A percentile compares a stretch with the other conserved stretches of the same genome.
Conservation (phyloP, 2,797 vertebrate genomes). For the Sarcophilus harrisii region DNA sequence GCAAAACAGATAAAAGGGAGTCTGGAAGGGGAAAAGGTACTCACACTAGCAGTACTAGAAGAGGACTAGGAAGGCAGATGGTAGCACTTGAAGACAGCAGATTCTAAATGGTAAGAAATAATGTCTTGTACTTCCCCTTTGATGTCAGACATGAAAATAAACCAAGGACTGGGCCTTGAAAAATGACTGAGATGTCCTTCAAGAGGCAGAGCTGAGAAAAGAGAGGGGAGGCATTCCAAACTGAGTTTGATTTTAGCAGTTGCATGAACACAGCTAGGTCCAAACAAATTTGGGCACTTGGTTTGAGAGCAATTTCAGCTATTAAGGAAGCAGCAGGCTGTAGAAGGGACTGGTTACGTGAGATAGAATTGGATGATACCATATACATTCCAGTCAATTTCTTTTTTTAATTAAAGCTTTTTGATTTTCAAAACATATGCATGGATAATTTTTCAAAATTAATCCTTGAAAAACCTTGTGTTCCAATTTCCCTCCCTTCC, state of each 20-base stretch:
- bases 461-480: no score
- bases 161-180: not conserved
- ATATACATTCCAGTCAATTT: conserved; percentile 30
- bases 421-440: no score
- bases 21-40: not conserved
- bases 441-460: no score
- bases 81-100: not conserved
- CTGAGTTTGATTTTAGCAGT: conserved; percentile 10
- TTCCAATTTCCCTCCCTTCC: no score
- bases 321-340: conserved; percentile 53
- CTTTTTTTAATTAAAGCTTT: not conserved
- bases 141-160: not conserved
- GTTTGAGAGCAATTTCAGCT: conserved; percentile 60
- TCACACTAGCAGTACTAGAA: not conserved
- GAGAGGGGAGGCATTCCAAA: no score
- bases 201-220: not conserved
- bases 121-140: not conserved
- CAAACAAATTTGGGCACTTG: conserved; percentile 47
- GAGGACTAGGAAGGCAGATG: not conserved
- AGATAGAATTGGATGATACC: conserved; percentile 33
- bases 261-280: not conserved
- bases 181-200: not conserved
- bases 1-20: not conserved
- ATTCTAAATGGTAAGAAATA: not conserved
- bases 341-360: conserved; percentile 33